Percentiles rank a stretch among this genome's conserved stretches.
Evolutionary conservation across 2,888 invertebrate species (phyloP).

Genomic region (Coelinius sp.): DNA sequence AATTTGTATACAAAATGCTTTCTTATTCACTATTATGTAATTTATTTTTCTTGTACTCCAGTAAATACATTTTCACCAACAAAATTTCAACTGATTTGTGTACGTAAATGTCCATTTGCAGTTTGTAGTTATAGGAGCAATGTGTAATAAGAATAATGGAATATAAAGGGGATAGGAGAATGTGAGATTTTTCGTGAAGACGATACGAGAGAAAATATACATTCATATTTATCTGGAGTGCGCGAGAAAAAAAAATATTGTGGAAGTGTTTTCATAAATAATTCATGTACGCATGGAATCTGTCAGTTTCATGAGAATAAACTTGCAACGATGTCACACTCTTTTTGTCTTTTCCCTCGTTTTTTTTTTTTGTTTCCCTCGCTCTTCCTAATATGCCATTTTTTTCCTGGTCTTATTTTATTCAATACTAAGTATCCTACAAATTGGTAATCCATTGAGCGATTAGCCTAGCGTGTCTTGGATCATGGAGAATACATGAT

Average conservation of each 20-base stretch:
- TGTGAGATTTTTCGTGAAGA: background rate
- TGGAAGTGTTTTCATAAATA: conserved; percentile 50
- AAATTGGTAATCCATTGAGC: conserved; percentile 53
- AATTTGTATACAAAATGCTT: conserved; percentile 19
- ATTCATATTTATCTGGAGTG: conserved; percentile 41
- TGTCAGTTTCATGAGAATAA: conserved; percentile 49
- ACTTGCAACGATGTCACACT: conserved; percentile 24
- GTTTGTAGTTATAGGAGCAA: conserved; percentile 17
- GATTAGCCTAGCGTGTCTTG: conserved; percentile 58
- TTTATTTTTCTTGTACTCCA: background rate
- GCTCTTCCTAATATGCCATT: background rate
- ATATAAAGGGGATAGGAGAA: conserved; percentile 13
- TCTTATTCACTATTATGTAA: conserved; percentile 8
- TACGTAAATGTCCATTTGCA: conserved; percentile 18
- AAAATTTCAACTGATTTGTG: conserved; percentile 13
- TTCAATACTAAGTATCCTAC: background rate
- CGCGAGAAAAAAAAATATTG: conserved; percentile 35
- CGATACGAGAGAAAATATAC: conserved; percentile 36
- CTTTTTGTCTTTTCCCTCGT: background rate
- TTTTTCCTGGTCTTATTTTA: background rate
- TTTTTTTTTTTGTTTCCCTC: background rate
- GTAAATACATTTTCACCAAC: background rate
- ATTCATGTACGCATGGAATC: conserved; percentile 51
- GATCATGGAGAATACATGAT: background rate
- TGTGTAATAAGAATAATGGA: conserved; percentile 27